phyloP scores from a whole-genome alignment of 2,113 vertebrate species.

The Vanacampus margaritifer region DNA sequence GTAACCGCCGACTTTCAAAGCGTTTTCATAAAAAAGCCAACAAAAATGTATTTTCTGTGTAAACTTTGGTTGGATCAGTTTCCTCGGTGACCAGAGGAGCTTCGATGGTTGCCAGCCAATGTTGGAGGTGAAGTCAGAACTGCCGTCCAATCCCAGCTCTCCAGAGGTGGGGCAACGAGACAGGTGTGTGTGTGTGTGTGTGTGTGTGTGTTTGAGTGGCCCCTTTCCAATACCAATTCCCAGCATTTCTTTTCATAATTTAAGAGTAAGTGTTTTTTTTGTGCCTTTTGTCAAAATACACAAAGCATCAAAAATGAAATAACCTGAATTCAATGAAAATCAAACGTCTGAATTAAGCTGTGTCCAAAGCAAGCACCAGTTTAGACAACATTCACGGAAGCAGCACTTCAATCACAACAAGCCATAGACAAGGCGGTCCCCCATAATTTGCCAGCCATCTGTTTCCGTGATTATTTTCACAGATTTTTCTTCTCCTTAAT shows the following conservation, averaged over 20 bases:
- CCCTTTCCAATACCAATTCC: too few relatives aligned
- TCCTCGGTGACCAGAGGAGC: slow-evolving; percentile 74
- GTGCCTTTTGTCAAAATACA: too few relatives aligned
- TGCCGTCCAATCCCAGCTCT: slow-evolving; percentile 92
- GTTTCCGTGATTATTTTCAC: not conserved
- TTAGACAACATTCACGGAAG: too few relatives aligned
- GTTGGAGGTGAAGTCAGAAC: slow-evolving; percentile 89
- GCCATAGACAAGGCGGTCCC: not conserved
- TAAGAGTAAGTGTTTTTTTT: too few relatives aligned
- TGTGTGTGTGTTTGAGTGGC: too few relatives aligned
- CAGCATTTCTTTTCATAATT: too few relatives aligned
- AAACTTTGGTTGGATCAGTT: not conserved
- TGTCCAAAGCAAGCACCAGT: too few relatives aligned
- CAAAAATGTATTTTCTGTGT: not conserved
- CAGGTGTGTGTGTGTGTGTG: slow-evolving; percentile 69
- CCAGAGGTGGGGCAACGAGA: slow-evolving; percentile 94
- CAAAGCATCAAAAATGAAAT: too few relatives aligned
- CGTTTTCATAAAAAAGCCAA: not conserved
- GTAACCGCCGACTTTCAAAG: not conserved
- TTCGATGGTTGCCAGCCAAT: slow-evolving; percentile 79
- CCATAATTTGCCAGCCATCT: not conserved
- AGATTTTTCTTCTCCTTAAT: not conserved
- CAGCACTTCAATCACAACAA: not conserved
- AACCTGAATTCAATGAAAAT: too few relatives aligned
- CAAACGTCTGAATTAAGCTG: too few relatives aligned